Evolutionary conservation across 2,113 vertebrate genomes (phyloP).

Genomic region (Gobius niger): DNA sequence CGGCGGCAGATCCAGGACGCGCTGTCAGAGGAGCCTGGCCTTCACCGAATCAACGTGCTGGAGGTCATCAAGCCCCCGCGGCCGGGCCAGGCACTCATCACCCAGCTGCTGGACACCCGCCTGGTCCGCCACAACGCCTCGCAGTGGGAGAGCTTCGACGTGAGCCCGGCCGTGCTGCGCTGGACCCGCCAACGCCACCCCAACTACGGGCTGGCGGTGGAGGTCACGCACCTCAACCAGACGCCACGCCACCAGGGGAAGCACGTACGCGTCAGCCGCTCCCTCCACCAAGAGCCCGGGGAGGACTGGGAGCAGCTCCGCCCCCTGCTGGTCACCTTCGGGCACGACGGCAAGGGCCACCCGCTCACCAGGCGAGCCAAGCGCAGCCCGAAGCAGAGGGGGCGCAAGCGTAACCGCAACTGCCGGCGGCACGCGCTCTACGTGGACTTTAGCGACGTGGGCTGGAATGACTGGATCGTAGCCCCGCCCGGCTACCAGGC

Average conservation of each 20-base stretch:
- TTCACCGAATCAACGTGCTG: conserved; percentile 95
- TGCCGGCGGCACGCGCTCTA: conserved; percentile 94
- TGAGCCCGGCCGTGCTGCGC: conserved; percentile 93
- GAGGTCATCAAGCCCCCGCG: conserved; percentile 90
- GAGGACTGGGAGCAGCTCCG: conserved; percentile 93
- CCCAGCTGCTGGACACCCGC: conserved; percentile 93
- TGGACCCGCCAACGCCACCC: conserved; percentile 91
- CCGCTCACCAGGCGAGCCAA: conserved; percentile 86
- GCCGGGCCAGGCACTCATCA: conserved; percentile 82
- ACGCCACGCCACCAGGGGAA: conserved; percentile 80
- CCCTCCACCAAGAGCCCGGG: conserved; percentile 82
- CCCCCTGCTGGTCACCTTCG: conserved; percentile 95
- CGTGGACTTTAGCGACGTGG: conserved; percentile 97
- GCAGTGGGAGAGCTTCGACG: conserved; percentile 96
- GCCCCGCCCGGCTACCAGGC: conserved; percentile 96
- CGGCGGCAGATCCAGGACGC: conserved; percentile 85
- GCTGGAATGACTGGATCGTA: conserved; percentile 99
- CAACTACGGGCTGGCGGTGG: conserved; percentile 92
- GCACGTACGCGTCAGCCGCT: conserved; percentile 94
- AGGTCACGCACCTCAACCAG: conserved; percentile 88
- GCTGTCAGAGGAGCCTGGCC: conserved; percentile 73
- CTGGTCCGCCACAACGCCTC: conserved; percentile 91
- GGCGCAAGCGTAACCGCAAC: conserved; percentile 92
- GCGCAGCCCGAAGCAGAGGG: conserved; percentile 87
- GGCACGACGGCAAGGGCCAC: conserved; percentile 93